Percentiles rank a stretch among this genome's conserved stretches.
Conservation (phyloP, 2,888 invertebrate species). For the Rhagophthalmus giganteus region DNA sequence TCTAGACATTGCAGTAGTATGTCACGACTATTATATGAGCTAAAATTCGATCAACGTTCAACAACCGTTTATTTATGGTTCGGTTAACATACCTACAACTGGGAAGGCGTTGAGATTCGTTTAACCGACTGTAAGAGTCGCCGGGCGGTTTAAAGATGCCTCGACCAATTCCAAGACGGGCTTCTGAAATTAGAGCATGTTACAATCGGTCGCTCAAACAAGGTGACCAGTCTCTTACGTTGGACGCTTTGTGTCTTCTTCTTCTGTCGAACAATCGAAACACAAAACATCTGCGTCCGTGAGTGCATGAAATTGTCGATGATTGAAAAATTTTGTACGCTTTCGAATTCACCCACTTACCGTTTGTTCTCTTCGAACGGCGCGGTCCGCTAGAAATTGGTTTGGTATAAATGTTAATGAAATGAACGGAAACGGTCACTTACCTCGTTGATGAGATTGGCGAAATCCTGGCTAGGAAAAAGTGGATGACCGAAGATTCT, state of each 20-base stretch:
- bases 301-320: slow-evolving; percentile 40
- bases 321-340: slow-evolving; percentile 1
- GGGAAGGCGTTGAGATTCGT: slow-evolving; percentile 51
- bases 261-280: slow-evolving; percentile 48
- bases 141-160: slow-evolving; percentile 50
- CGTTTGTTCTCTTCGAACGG: slow-evolving; percentile 25
- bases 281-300: slow-evolving; percentile 46
- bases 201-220: too few relatives aligned
- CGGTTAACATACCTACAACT: slow-evolving; percentile 46
- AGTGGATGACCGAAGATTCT: slow-evolving; percentile 20
- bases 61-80: slow-evolving; percentile 1
- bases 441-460: slow-evolving; percentile 32
- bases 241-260: slow-evolving; percentile 43
- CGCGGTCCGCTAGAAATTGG: too few relatives aligned
- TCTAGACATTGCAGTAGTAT: slow-evolving; percentile 65
- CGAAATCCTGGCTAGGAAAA: slow-evolving; percentile 38
- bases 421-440: too few relatives aligned
- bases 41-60: too few relatives aligned
- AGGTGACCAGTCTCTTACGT: too few relatives aligned
- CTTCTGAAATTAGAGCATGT: slow-evolving; percentile 46
- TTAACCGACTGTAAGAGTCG: slow-evolving; percentile 50
- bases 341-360: slow-evolving; percentile 18
- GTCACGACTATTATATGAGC: slow-evolving; percentile 55
- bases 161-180: slow-evolving; percentile 53
- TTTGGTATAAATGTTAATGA: too few relatives aligned